Evolutionary conservation across 2,113 vertebrate genomes (phyloP).

Genomic region (Rhynchomys soricoides): DNA sequence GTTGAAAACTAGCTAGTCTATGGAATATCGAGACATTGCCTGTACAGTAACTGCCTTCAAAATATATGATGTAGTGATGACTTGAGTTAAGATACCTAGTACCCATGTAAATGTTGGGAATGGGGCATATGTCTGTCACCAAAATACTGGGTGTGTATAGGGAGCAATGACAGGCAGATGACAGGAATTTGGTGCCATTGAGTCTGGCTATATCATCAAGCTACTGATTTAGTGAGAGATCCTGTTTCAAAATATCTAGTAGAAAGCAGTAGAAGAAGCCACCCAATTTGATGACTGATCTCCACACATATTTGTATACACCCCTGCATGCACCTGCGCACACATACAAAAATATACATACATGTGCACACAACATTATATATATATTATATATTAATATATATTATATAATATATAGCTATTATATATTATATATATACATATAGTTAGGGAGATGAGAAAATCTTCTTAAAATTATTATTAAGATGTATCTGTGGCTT

Average conservation of each 20-base stretch:
- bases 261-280: background rate
- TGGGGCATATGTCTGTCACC: too few relatives aligned
- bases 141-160: too few relatives aligned
- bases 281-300: too few relatives aligned
- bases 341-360: background rate
- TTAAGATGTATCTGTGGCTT: background rate
- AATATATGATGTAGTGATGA: background rate
- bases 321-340: background rate
- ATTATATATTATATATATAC: background rate
- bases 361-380: background rate
- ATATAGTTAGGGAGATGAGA: background rate
- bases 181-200: too few relatives aligned
- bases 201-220: background rate
- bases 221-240: background rate
- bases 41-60: background rate
- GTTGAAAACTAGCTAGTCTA: background rate
- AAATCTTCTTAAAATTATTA: background rate
- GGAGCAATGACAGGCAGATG: background rate
- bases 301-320: background rate
- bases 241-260: background rate
- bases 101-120: background rate
- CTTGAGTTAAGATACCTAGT: background rate
- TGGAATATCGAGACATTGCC: background rate
- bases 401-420: too few relatives aligned
- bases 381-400: background rate